phyloP scores from a whole-genome alignment of 2,113 vertebrate genomes.

The Tachuris rubrigastra region DNA sequence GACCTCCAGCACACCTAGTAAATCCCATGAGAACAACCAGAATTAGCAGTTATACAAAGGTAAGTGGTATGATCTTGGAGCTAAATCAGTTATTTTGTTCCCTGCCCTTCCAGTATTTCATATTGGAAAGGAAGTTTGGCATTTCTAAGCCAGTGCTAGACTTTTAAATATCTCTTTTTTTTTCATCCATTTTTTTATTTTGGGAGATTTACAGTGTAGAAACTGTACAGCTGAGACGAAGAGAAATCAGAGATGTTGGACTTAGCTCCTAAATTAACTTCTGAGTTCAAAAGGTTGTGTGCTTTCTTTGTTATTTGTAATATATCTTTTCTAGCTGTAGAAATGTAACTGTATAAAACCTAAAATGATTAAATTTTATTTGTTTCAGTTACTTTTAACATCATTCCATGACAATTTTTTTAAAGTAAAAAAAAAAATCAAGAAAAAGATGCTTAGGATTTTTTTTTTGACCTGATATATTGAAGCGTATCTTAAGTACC shows the following conservation, averaged over 20 bases:
- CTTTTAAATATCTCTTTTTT: not conserved
- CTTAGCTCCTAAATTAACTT: not conserved
- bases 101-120: not conserved
- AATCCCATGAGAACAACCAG: not conserved
- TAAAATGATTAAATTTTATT: not conserved
- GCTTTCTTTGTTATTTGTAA: not conserved
- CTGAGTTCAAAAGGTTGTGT: not conserved
- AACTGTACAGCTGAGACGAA: not conserved
- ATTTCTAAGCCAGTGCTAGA: not conserved
- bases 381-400: not conserved
- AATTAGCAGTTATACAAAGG: not conserved
- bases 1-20: not conserved
- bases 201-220: not conserved
- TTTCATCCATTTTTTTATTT: fast-evolving
- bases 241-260: not conserved
- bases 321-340: not conserved
- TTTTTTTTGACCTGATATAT: fast-evolving
- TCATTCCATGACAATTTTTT: not conserved
- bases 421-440: not conserved
- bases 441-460: not conserved
- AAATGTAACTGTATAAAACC: not conserved
- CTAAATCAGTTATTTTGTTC: not conserved
- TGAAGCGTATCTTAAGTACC: not conserved
- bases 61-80: not conserved
- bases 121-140: not conserved